Evolutionary conservation across 2,797 vertebrate species (phyloP), one percentile per base, ranked within the genome.

Genomic region (Rhinatrema bivittatum): DNA sequence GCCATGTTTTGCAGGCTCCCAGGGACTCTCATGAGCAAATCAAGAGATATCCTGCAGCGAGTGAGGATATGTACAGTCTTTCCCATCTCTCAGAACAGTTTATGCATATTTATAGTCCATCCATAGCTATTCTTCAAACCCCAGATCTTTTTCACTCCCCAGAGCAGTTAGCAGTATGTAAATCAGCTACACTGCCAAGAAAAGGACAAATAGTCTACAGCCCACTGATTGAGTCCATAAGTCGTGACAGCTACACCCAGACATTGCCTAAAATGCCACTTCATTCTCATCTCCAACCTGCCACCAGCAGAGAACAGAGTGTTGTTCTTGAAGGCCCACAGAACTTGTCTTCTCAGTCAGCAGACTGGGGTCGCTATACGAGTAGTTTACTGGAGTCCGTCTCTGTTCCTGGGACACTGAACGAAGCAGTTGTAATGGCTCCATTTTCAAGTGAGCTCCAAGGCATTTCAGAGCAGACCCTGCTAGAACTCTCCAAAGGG

Each of bases 391-490:
- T 89, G 6, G 93, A 93, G 55, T 96, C 93, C 0, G 75, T 82
- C 7, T 96, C 93, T 2, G 91, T 91, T 45, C 93, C 93, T 1
- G 87, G 87, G 10, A 90, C 87, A 0, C n/a, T 94, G 14, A 89
- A 86, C 3, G 85, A 87, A 70, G 81, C 88, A 0, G 60, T 80
- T 3, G 79, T 69, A 3, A 80, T 82, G 73, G 76, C 83, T 43
- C 82, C 83, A 0, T 93, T 94, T 57, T 76, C 82, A 8, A 74
- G 89, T 0, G 92, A 96, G 62, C 89, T 96, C 27, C 93, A 96
- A 65, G 93, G 93, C 14, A 91, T 96, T 60, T 98, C 94, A 4
- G 93, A 98, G 56, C 91, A 93, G 63, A 94, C 93, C 0, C 44
- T 98, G 28, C 51, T 96, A 37, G 84, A 88, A 27, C 74, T 97